Percentiles rank a stretch among this genome's conserved stretches.
Conservation (phyloP, 2,113 vertebrate genomes). For the Plecotus auritus region DNA sequence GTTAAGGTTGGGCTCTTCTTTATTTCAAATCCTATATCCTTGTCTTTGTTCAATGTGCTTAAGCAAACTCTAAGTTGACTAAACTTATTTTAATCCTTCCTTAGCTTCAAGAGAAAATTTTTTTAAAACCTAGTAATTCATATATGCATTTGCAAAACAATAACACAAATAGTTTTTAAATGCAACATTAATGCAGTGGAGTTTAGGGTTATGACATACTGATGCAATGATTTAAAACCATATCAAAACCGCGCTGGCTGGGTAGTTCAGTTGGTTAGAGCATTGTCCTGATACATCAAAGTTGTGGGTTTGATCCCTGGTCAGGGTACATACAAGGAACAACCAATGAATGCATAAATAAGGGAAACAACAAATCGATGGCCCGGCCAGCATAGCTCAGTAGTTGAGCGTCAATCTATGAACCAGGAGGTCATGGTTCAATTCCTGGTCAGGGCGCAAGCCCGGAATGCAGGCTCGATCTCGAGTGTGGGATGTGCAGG, state of each 20-base stretch:
- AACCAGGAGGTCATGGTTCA: too few species aligned
- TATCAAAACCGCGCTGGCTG: background rate
- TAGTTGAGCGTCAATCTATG: too few species aligned
- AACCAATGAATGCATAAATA: background rate
- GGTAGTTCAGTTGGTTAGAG: too few species aligned
- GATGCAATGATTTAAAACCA: background rate
- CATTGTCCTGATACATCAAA: background rate
- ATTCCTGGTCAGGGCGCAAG: too few species aligned
- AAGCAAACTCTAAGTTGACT: slow-evolving; percentile 4
- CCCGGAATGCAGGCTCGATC: too few species aligned
- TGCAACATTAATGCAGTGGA: background rate
- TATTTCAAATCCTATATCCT: background rate
- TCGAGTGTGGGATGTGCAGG: too few species aligned
- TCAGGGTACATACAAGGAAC: background rate
- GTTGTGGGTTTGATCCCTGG: background rate
- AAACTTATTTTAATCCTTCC: background rate
- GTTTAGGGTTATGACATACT: background rate
- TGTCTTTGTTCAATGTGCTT: background rate
- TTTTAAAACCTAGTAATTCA: background rate
- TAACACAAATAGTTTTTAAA: background rate
- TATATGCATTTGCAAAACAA: background rate
- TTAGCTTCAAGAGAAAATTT: background rate
- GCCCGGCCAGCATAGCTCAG: too few species aligned
- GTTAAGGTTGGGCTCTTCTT: background rate
- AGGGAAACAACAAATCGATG: background rate